Percentiles rank a stretch among this genome's conserved stretches.
Evolutionary conservation across 2,888 invertebrate species (phyloP).

Genomic region (Calameuta pallipes): DNA sequence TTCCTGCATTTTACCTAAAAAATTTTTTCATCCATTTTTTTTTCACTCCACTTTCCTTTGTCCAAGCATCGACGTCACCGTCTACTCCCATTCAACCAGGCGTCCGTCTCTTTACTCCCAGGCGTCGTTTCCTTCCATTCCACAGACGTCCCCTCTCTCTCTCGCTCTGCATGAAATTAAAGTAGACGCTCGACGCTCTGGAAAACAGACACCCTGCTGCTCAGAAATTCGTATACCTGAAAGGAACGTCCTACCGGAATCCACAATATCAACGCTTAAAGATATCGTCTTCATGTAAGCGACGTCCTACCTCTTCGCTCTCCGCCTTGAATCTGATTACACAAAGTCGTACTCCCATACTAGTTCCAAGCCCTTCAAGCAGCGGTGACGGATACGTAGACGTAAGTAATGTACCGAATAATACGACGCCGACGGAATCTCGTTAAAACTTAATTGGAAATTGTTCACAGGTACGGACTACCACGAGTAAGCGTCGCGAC

Average conservation of each 20-base stretch:
- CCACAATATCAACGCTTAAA: not conserved
- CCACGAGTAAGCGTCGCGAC: not conserved
- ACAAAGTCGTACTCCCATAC: not conserved
- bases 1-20: not conserved
- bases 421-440: not conserved
- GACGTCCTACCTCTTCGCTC: not conserved
- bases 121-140: not conserved
- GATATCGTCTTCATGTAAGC: constrained; percentile 2
- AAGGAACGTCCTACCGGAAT: not conserved
- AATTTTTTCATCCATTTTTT: not conserved
- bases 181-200: not conserved
- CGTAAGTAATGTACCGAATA: not conserved
- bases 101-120: not conserved
- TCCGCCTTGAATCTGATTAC: not conserved
- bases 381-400: not conserved
- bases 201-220: constrained; percentile 2
- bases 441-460: not conserved
- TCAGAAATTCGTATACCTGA: not conserved
- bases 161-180: not conserved
- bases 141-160: not conserved
- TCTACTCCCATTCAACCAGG: not conserved
- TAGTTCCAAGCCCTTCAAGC: not conserved
- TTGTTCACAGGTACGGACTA: too few species aligned
- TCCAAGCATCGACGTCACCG: not conserved
- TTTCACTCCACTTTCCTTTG: not conserved